Conservation (phyloP, 2,113 vertebrate species). For the Salminus brasiliensis region DNA sequence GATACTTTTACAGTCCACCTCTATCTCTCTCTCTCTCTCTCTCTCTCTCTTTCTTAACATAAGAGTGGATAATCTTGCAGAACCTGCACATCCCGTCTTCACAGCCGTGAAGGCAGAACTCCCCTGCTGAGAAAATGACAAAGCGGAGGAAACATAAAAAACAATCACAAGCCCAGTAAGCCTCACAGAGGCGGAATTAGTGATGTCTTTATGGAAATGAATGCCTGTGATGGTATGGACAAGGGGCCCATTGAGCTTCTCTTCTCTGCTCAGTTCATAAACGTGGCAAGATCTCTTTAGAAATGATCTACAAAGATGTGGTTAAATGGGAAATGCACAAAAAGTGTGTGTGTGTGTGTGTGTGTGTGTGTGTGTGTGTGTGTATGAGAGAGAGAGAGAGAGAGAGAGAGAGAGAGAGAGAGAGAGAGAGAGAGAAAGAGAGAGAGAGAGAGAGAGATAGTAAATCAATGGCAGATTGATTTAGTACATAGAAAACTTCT, state of each 20-base stretch:
- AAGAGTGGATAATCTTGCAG: conserved; percentile 65
- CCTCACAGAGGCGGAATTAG: conserved; percentile 67
- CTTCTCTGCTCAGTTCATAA: conserved; percentile 58
- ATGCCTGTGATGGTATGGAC: conserved; percentile 64
- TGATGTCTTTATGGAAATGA: conserved; percentile 69
- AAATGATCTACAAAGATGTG: conserved; percentile 60
- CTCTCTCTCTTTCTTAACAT: conserved; percentile 37
- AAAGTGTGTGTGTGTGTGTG: conserved; percentile 47
- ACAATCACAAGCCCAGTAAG: conserved; percentile 66
- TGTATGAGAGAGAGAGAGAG: no score
- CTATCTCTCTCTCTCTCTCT: conserved; percentile 13
- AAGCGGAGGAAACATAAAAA: conserved; percentile 59
- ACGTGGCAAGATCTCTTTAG: conserved; percentile 48
- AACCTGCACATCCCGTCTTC: conserved; percentile 67
- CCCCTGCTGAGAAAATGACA: conserved; percentile 62
- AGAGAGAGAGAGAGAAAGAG: no score
- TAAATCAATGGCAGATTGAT: no score
- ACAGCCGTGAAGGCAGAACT: conserved; percentile 67
- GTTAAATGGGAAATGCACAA: conserved; percentile 62
- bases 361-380: background rate
- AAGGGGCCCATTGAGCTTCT: conserved; percentile 62
- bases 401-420: no score
- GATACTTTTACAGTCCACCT: conserved; percentile 55
- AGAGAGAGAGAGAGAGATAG: no score
- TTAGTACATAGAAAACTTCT: no score